Base-by-base conservation (phyloP, 53 echinoderm and acorn worm genomes). In the Henricia sp. region DNA sequence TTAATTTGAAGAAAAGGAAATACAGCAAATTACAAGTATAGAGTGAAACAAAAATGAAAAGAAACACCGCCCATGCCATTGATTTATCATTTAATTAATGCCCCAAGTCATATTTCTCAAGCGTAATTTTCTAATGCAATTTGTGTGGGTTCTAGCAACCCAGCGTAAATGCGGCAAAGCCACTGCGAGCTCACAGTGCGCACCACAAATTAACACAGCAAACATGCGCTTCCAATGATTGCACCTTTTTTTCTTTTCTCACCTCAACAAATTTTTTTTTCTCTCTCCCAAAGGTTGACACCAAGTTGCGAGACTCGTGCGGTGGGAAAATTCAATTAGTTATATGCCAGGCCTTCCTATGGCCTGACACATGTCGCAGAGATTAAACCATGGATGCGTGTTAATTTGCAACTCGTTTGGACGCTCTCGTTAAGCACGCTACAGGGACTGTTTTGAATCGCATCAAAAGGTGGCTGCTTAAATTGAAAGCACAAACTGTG, bases 361-460 rank as follows among this genome's bases (percentile, higher is more conserved):
- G 34, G 80, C 48, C 42, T 44, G 64, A 50, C 80, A 80, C 63
- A 60, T 80, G 80, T 80, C 80, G 50, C 62, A 21, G 46, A 62
- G 80, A 80, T 80, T 80, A 63, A 46, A 50, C 80, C 63, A 63
- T 32, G 64, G 80, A 80, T 34, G 80, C 80, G 80, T 80, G 64
- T 80, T 80, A 80, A 80, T 80, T 80, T 80, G 63, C 48, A 32
- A 80, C 80, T 64, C 80, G 64, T 80, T 80, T 43, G 80, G 80
- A 70, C 70, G 38, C 70, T 28, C 32, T 34, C 26, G 58, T 16
- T 60, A 24, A 23, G 63, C 62, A 64, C n/a, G 50, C 38, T 32
- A 27, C 24, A 14, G 32, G 33, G 21, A 43, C 8, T 80, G 50
- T n/a, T n/a, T n/a, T 80, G 64, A 80, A 62, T 60, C 21, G 16